Conservation (phyloP, 2,113 vertebrate genomes). For the Manacus vitellinus region DNA sequence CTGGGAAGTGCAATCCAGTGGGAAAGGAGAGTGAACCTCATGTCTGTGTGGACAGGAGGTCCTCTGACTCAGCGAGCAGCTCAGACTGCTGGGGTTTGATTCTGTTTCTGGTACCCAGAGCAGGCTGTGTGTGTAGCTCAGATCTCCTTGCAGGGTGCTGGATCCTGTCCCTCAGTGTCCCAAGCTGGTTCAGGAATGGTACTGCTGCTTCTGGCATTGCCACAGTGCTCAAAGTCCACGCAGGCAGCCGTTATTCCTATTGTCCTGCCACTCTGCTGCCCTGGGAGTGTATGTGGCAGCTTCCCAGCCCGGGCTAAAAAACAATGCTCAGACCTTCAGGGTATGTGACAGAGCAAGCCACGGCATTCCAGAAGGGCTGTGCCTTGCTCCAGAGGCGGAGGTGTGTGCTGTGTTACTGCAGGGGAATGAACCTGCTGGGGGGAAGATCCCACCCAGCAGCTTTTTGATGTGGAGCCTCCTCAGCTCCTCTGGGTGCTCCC, state of each 20-base stretch:
- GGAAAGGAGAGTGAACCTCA: background rate
- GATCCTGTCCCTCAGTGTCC: background rate
- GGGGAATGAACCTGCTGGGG: background rate
- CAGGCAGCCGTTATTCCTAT: background rate
- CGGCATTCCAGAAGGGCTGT: background rate
- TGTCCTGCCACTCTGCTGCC: background rate
- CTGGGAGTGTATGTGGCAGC: background rate
- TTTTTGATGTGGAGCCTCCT: background rate
- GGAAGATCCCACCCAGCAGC: background rate
- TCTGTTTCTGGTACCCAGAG: background rate
- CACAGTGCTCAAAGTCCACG: rapidly evolving
- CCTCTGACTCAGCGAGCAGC: background rate
- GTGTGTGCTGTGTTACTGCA: rapidly evolving
- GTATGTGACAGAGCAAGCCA: rapidly evolving
- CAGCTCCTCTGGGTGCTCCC: background rate
- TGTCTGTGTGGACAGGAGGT: background rate
- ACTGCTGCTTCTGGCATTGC: background rate
- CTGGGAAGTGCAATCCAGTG: rapidly evolving
- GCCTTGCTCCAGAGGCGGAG: background rate
- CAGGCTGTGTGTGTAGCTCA: background rate
- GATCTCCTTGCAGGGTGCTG: background rate
- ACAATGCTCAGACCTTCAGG: background rate
- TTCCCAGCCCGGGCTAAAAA: background rate
- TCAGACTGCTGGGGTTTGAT: background rate
- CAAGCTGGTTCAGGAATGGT: background rate